Conservation (phyloP, 2,113 vertebrate genomes). For the Turdus rufiventris region DNA sequence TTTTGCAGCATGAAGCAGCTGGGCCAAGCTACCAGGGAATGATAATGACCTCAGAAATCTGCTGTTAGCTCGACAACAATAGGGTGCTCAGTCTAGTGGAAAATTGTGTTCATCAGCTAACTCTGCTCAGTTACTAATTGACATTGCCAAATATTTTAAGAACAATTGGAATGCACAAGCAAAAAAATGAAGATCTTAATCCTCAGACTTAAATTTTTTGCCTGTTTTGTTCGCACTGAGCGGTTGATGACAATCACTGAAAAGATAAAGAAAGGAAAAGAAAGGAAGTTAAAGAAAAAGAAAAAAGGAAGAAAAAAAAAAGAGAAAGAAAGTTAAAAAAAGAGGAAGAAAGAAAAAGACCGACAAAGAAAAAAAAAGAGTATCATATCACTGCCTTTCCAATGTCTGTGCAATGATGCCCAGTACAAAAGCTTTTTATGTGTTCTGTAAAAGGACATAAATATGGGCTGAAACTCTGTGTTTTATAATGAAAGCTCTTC, state of each 20-base stretch:
- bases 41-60: conserved; percentile 99
- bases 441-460: conserved; percentile 82
- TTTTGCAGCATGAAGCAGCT: conserved; percentile 98
- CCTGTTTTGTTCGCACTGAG: conserved; percentile 69
- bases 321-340: conserved; percentile 21
- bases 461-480: conserved; percentile 69
- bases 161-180: conserved; percentile 99
- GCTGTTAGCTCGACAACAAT: conserved; percentile 99
- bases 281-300: neutral
- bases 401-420: conserved; percentile 74
- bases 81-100: conserved; percentile 99
- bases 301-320: neutral
- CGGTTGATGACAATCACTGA: conserved; percentile 74
- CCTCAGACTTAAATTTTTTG: conserved; percentile 87
- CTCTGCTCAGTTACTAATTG: conserved; percentile 99
- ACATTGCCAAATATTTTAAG: conserved; percentile 99
- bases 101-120: conserved; percentile 99
- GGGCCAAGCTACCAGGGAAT: conserved; percentile 99
- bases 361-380: conserved; percentile 67
- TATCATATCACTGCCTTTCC: conserved; percentile 84
- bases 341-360: neutral
- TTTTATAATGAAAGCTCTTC: conserved; percentile 64
- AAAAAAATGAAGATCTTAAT: conserved; percentile 96
- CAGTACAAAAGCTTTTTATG: conserved; percentile 84
- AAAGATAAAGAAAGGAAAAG: conserved; percentile 19